phyloP scores from a whole-genome alignment of 1,140 invertebrate genomes.

The Cydia pomonella region DNA sequence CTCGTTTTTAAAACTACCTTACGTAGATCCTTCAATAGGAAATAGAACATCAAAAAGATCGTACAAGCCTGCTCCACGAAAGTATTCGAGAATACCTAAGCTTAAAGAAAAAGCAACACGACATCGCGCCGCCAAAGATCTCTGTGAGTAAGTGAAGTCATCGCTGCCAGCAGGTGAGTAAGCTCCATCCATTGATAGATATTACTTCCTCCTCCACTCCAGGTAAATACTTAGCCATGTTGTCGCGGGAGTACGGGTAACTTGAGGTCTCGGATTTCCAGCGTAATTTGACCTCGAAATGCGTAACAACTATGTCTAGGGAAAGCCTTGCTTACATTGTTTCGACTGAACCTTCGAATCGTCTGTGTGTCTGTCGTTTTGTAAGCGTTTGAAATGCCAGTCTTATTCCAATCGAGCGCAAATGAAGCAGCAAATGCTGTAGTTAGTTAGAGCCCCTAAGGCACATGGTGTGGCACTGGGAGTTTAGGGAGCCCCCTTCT shows the following conservation, averaged over 20 bases:
- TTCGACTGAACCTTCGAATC: not conserved
- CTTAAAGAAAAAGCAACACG: constrained; percentile 36
- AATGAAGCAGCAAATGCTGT: not conserved
- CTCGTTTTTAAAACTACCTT: not conserved
- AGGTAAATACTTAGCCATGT: constrained; percentile 40
- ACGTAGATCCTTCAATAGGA: not conserved
- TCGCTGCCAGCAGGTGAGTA: constrained; percentile 41
- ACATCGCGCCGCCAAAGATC: constrained; percentile 39
- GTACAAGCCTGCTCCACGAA: not conserved
- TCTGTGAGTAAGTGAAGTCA: constrained; percentile 43
- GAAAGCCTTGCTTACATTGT: not conserved
- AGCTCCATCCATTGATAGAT: constrained; percentile 52
- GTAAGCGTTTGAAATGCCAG: not conserved
- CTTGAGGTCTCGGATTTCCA: not conserved
- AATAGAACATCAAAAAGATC: not conserved
- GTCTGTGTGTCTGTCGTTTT: not conserved
- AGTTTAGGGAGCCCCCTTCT: too few relatives aligned
- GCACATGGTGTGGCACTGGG: too few relatives aligned
- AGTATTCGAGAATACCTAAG: not conserved
- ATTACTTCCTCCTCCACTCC: constrained; percentile 54
- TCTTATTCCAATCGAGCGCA: not conserved
- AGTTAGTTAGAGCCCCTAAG: too few relatives aligned
- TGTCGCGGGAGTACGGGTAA: not conserved
- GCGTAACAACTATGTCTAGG: not conserved
- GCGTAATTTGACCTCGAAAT: not conserved